Evolutionary conservation across 1,140 invertebrate species (phyloP).

Genomic region (Dendrolimus kikuchii): DNA sequence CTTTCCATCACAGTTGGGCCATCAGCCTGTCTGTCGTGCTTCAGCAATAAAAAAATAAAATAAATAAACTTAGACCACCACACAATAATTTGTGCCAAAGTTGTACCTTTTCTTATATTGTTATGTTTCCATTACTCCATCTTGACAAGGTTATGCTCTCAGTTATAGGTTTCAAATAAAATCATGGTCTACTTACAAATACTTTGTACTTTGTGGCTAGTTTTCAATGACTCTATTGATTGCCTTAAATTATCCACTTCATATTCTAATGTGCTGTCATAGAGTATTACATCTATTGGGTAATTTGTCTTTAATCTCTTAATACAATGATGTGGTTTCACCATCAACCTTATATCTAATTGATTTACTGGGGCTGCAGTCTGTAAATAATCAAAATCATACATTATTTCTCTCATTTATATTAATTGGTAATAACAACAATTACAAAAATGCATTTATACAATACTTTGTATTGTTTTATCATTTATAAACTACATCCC

Average conservation of each 20-base stretch:
- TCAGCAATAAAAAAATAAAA: too few relatives aligned
- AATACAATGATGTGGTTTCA: slow-evolving; percentile 31
- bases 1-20: too few relatives aligned
- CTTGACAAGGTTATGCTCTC: too few relatives aligned
- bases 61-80: too few relatives aligned
- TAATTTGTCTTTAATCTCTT: slow-evolving; percentile 41
- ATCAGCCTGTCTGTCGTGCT: too few relatives aligned
- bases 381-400: slow-evolving; percentile 2
- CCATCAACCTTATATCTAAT: slow-evolving; percentile 53
- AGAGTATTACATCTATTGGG: slow-evolving; percentile 47
- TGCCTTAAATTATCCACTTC: slow-evolving; percentile 35
- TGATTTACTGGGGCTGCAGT: slow-evolving; percentile 28
- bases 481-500: too few relatives aligned
- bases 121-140: too few relatives aligned
- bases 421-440: not conserved
- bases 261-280: slow-evolving; percentile 39
- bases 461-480: too few relatives aligned
- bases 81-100: too few relatives aligned
- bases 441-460: too few relatives aligned
- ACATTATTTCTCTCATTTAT: not conserved
- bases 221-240: slow-evolving; percentile 24
- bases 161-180: not conserved
- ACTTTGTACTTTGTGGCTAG: slow-evolving; percentile 25
- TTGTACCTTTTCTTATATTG: too few relatives aligned
- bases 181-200: slow-evolving; percentile 31